Percentiles rank a stretch among this genome's conserved stretches.
These are phyloP conservation scores for Xestia c-nigrum DNA, from an alignment of 2,888 invertebrate species.

Conservation along the genomic window DNA sequence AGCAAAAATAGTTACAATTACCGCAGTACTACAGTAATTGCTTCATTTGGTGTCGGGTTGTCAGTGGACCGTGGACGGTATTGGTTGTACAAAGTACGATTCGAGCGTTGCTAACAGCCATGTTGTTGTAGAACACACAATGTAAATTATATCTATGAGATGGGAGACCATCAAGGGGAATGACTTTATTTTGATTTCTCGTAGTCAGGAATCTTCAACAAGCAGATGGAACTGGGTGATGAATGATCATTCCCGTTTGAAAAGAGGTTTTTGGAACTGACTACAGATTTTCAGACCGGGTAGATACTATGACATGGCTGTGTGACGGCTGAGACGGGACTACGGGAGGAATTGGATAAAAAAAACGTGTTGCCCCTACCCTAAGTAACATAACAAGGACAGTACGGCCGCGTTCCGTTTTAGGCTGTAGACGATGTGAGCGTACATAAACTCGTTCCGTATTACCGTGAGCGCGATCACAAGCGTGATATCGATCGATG, in stretches of 20 bases:
- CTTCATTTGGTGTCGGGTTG: conserved; percentile 43
- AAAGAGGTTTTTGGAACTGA: not conserved
- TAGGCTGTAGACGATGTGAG: too few relatives aligned
- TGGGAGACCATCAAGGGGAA: not conserved
- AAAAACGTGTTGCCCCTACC: not conserved
- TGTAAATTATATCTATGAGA: not conserved
- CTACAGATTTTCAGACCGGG: not conserved
- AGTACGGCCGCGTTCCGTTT: too few relatives aligned
- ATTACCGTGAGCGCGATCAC: too few relatives aligned
- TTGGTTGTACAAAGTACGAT: conserved; percentile 22
- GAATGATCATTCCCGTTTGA: not conserved
- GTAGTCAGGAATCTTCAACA: not conserved
- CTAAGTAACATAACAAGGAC: not conserved
- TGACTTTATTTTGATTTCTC: not conserved
- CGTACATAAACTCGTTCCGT: too few relatives aligned
- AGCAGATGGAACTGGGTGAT: not conserved
- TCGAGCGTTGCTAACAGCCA: not conserved
- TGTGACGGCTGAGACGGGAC: not conserved
- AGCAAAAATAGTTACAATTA: conserved; percentile 58
- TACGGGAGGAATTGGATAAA: not conserved
- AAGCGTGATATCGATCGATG: too few relatives aligned
- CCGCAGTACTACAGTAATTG: conserved; percentile 49
- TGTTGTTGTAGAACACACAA: not conserved
- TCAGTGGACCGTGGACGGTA: conserved; percentile 6
- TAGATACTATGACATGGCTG: not conserved